These are phyloP conservation scores for Muntiacus muntjak DNA, from an alignment of 2,113 vertebrate genomes.

Conservation along the genomic window DNA sequence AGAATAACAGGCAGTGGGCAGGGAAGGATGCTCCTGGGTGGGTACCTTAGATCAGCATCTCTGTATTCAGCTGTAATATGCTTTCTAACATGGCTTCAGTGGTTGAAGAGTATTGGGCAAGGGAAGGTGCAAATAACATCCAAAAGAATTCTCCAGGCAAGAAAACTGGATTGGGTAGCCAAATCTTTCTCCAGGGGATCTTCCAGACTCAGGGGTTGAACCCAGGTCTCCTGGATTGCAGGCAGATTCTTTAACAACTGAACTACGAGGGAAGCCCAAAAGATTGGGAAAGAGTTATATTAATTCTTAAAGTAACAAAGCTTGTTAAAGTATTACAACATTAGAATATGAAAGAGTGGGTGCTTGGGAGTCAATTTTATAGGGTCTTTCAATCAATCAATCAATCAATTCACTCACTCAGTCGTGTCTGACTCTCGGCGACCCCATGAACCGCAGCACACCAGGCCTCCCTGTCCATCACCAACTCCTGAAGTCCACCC, in stretches of 20 bases:
- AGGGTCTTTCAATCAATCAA: background rate
- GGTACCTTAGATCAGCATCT: too few relatives aligned
- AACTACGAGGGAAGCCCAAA: background rate
- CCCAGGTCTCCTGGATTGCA: background rate
- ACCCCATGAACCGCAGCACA: background rate
- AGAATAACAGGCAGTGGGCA: fast-evolving
- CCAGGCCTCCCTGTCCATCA: background rate
- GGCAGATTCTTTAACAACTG: background rate
- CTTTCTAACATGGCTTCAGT: background rate
- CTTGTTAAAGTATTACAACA: background rate
- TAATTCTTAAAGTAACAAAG: background rate
- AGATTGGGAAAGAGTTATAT: background rate
- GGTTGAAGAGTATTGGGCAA: background rate
- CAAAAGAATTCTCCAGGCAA: background rate
- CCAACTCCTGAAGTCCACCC: background rate
- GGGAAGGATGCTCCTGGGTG: background rate
- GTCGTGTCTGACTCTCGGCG: fast-evolving
- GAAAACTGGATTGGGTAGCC: background rate
- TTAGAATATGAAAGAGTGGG: background rate
- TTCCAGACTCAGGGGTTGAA: background rate
- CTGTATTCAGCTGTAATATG: background rate
- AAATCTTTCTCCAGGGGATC: background rate
- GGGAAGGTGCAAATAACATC: background rate
- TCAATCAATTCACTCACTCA: background rate
- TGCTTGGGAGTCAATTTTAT: background rate